Percentiles rank a stretch among this genome's conserved stretches.
These are phyloP conservation scores for Fabriciana adippe DNA, from an alignment of 2,888 invertebrate genomes.

Conservation along the genomic window DNA sequence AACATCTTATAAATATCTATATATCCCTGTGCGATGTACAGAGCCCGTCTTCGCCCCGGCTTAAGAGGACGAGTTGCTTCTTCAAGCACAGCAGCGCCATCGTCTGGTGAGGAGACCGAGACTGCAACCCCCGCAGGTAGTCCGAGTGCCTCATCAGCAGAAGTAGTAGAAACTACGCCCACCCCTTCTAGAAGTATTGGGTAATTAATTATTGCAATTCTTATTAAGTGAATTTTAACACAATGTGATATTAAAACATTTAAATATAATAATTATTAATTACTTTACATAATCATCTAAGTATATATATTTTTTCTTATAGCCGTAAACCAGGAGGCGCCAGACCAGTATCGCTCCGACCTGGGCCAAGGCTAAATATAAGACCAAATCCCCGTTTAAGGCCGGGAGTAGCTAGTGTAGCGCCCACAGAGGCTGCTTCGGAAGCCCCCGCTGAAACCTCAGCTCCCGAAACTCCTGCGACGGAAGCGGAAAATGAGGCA, in stretches of 20 bases:
- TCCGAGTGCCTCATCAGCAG: slow-evolving; percentile 54
- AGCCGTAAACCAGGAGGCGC: slow-evolving; percentile 70
- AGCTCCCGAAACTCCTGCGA: slow-evolving; percentile 60
- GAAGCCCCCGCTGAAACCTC: slow-evolving; percentile 71
- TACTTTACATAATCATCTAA: not conserved
- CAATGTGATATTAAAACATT: not conserved
- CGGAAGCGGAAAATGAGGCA: slow-evolving; percentile 66
- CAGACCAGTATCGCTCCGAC: slow-evolving; percentile 81
- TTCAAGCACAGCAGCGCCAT: slow-evolving; percentile 60
- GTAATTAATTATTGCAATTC: slow-evolving; percentile 43
- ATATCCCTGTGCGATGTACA: slow-evolving; percentile 38
- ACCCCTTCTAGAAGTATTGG: slow-evolving; percentile 63
- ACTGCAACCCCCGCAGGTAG: slow-evolving; percentile 51
- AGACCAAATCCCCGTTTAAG: slow-evolving; percentile 69
- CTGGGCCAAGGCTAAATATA: slow-evolving; percentile 85
- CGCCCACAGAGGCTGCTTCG: slow-evolving; percentile 71
- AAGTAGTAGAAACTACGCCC: slow-evolving; percentile 68
- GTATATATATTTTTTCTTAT: slow-evolving; percentile 18
- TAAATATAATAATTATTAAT: not conserved
- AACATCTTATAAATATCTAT: too few relatives aligned
- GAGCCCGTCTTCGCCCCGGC: slow-evolving; percentile 77
- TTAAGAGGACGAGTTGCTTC: slow-evolving; percentile 54
- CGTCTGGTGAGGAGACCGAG: slow-evolving; percentile 48
- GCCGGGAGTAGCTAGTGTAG: slow-evolving; percentile 65
- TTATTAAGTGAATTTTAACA: too few relatives aligned